Base-by-base conservation (phyloP, 2,888 invertebrate genomes). In the Xestia sexstrigata region DNA sequence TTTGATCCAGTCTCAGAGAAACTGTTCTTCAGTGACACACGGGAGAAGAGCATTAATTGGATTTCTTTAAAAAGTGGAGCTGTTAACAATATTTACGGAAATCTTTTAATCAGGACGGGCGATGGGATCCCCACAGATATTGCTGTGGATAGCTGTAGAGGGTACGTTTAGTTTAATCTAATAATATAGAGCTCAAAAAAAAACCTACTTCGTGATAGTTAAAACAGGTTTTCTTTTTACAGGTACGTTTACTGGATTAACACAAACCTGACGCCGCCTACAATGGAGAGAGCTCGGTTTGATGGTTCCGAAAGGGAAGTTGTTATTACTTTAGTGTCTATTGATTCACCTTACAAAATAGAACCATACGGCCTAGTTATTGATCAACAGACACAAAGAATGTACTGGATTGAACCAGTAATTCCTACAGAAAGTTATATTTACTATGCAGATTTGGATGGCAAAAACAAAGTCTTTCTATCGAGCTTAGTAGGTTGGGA, bases 111-210 rank as follows among this genome's bases (percentile, higher is more conserved):
- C 62, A 20, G 15, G 6, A 42, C 63, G 39, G 42, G 63, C 42
- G 70, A 62, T 3, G 70, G 42, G 9, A 62, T 42, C 26, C 70
- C 70, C 15, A 62, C 70, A 30, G 70, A 70, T 30, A 70, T 70
- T 9, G 70, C 70, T 8, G 26, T 70, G 26, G 70, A 70, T 6
- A 70, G 70, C 70, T 70, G 70, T 23, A 26, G 26, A 70, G 70
- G 70, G 63, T 70, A 70, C 20, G 70, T 70, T 58, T 58, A 58
- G 1, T 7, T 26, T 26, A 26, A 26, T 26, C 1, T 58, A 17
- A n/a, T 47, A 49, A 20, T 49, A 20, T 20, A 20, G 20, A 8
- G 2, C 20, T 49, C 2, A 49, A 49, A 20, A 49, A 35, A 49
- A 49, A 20, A 2, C 6, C 55, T 11, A n/a, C n/a, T 13, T 26